These are phyloP conservation scores for Myotis pilosus DNA, from an alignment of 2,797 vertebrate species.

Conservation along the genomic window DNA sequence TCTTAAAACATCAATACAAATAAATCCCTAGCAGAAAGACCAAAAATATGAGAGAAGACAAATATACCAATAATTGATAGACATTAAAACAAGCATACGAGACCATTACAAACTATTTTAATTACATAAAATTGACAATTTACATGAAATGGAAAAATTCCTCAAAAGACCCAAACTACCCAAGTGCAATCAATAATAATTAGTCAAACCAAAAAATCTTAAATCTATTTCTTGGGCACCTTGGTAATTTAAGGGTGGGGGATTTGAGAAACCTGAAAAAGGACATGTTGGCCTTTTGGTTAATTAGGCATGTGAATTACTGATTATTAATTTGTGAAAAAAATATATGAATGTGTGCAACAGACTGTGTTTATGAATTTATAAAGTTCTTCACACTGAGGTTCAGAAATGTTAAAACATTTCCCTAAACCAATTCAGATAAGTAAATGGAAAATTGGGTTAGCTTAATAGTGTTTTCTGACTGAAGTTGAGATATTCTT, in stretches of 20 bases:
- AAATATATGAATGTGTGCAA: background rate
- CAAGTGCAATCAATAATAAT: background rate
- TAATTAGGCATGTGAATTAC: background rate
- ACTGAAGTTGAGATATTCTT: background rate
- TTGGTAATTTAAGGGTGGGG: background rate
- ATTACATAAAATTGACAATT: background rate
- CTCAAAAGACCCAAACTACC: background rate
- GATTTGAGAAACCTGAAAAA: background rate
- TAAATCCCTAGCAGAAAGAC: background rate
- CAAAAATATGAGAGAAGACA: background rate
- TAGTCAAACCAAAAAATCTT: background rate
- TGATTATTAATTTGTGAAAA: background rate
- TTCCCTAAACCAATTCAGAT: background rate
- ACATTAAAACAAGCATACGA: background rate
- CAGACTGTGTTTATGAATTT: background rate
- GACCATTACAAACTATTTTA: background rate
- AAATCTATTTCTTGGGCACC: background rate
- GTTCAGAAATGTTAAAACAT: background rate
- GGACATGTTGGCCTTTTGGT: background rate
- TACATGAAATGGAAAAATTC: background rate
- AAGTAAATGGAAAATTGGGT: background rate
- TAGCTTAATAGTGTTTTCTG: background rate
- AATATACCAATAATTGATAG: background rate
- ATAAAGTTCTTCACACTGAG: background rate
- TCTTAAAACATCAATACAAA: background rate